A percentile compares a stretch with the other conserved stretches of the same genome.
Conservation (phyloP, 2,113 vertebrate genomes). For the Gasterosteus nipponicus region DNA sequence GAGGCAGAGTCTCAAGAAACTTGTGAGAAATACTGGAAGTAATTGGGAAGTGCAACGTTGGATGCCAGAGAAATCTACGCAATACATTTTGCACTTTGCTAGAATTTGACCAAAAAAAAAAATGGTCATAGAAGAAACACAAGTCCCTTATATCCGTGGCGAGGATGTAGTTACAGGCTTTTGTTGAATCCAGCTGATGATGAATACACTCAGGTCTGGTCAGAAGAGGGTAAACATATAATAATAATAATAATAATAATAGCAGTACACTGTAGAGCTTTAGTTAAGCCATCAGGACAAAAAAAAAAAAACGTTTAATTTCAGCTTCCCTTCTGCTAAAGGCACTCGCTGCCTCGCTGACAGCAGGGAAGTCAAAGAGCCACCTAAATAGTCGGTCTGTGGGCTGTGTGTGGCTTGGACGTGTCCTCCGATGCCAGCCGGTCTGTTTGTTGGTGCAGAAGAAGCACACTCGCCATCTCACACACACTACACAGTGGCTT, state of each 20-base stretch:
- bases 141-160: background rate
- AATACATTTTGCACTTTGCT: slow-evolving; percentile 16
- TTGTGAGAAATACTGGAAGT: slow-evolving; percentile 34
- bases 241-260: slow-evolving; percentile 33
- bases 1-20: slow-evolving; percentile 37
- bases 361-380: slow-evolving; percentile 58
- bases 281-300: slow-evolving; percentile 49
- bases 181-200: slow-evolving; percentile 26
- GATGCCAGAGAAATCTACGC: slow-evolving; percentile 3
- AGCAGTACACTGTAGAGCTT: slow-evolving; percentile 28
- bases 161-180: slow-evolving; percentile 9
- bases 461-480: slow-evolving; percentile 31
- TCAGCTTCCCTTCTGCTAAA: slow-evolving; percentile 60
- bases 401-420: slow-evolving; percentile 52
- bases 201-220: slow-evolving; percentile 19
- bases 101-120: background rate
- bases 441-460: slow-evolving; percentile 30
- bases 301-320: slow-evolving; percentile 63
- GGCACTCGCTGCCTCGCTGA: slow-evolving; percentile 41
- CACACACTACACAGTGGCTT: slow-evolving; percentile 8
- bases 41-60: background rate
- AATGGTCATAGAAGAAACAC: background rate
- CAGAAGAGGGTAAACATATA: slow-evolving; percentile 31
- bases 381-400: slow-evolving; percentile 62
- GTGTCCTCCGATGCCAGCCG: slow-evolving; percentile 39